Evolutionary conservation across 2,797 vertebrate genomes (phyloP), one percentile per base, ranked within the genome.

Genomic region (Enteromius mattozi): DNA sequence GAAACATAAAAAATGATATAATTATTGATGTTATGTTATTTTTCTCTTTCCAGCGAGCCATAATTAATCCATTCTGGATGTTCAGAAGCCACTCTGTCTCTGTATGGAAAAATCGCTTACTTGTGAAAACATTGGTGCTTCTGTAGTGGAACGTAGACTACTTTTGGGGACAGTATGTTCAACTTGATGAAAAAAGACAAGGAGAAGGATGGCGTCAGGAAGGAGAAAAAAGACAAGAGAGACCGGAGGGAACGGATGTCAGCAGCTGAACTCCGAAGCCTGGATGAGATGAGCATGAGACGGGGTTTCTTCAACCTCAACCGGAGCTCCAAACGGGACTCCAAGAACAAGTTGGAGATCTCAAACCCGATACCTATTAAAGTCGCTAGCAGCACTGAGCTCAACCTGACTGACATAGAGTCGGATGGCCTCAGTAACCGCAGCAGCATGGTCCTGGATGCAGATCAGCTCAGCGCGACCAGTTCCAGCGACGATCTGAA

Each of bases 291-390:
- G 96, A 98, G 98, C 88, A 92, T 99, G 94, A 94, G 98, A 4
- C 95, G 98, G 0, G 98, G 98, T 71, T 99, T 99, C 92, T 99
- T 99, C 93, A 97, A 98, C 91, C 94, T 99, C 87, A 98, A 97
- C 93, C 95, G 98, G 33, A 95, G 96, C 85, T 96, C 97, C 83
- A 99, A 98, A 89, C 91, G 97, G 0, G 98, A 99, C 74, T 96
- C 96, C 66, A 97, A 95, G 92, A 94, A 92, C 42, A 97, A 97
- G 86, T 90, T 98, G 88, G 98, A 99, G 93, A 99, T 99, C 92
- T 99, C 98, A 85, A 97, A 97, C 92, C 98, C 98, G 72, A 99
- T 99, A 82, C 98, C 98, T 80, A 99, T 99, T 93, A 99, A 99
- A 92, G 98, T 99, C 90, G 97, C 96, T 88, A 98, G 96, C 1